Evolutionary conservation across 2,797 vertebrate genomes (phyloP).

Genomic region (Sternotherus odoratus): DNA sequence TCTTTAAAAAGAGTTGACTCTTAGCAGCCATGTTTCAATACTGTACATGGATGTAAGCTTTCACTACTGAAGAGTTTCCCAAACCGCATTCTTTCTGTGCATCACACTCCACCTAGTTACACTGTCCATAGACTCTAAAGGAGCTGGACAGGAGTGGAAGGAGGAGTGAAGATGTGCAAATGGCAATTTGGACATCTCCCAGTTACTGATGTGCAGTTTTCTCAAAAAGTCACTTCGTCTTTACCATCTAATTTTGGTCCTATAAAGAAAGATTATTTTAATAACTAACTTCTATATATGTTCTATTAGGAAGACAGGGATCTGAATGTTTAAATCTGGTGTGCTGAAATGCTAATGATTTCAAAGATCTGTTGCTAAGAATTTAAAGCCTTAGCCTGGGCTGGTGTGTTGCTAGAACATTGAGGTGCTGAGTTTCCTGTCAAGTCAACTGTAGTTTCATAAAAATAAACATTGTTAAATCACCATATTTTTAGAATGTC

Average conservation of each 20-base stretch:
- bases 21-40: background rate
- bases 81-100: background rate
- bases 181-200: background rate
- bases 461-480: background rate
- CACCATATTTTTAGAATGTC: background rate
- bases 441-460: background rate
- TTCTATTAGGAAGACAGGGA: background rate
- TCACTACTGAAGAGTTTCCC: background rate
- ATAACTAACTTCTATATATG: background rate
- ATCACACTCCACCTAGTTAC: background rate
- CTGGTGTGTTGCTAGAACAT: background rate
- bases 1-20: background rate
- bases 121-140: background rate
- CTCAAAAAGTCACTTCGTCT: slow-evolving; percentile 1
- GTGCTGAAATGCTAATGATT: background rate
- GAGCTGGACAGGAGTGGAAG: background rate
- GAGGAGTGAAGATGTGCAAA: background rate
- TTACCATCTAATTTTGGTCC: background rate
- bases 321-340: background rate
- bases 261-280: slow-evolving; percentile 6
- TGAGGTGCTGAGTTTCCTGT: slow-evolving; percentile 26
- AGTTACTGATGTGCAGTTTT: background rate
- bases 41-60: background rate
- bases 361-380: background rate
- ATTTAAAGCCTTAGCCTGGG: background rate